phyloP scores from a whole-genome alignment of 2,113 vertebrate species.

The Ceratotherium simum region DNA sequence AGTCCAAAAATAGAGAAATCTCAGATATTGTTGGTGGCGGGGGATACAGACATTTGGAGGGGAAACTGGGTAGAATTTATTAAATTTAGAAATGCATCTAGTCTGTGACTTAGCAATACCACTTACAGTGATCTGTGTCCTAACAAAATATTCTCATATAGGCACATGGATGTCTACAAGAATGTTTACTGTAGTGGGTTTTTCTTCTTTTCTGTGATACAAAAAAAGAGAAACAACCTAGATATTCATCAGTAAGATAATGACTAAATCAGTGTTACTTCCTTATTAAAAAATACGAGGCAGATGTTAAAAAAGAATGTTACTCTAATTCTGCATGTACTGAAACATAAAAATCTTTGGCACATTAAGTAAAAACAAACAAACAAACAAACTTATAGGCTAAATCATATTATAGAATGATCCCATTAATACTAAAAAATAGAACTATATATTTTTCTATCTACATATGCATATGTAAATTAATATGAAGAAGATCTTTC shows the following conservation, averaged over 20 bases:
- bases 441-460: neutral
- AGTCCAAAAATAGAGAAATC: neutral
- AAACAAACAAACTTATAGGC: neutral
- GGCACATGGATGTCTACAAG: neutral
- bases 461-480: neutral
- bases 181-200: neutral
- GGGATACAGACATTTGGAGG: neutral
- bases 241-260: slow-evolving; percentile 23
- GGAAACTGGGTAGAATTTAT: neutral
- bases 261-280: neutral
- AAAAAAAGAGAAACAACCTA: neutral
- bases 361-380: neutral
- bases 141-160: neutral
- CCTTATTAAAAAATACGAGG: neutral
- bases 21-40: neutral
- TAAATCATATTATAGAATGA: neutral
- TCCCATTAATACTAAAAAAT: neutral
- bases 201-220: neutral
- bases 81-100: neutral
- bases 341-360: neutral
- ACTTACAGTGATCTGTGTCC: neutral
- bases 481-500: neutral
- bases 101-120: neutral
- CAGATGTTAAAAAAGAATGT: neutral
- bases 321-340: neutral